Evolutionary conservation across 1,140 invertebrate genomes (phyloP), one percentile per base, ranked within the genome.

Genomic region (Euura saliciscinereae): DNA sequence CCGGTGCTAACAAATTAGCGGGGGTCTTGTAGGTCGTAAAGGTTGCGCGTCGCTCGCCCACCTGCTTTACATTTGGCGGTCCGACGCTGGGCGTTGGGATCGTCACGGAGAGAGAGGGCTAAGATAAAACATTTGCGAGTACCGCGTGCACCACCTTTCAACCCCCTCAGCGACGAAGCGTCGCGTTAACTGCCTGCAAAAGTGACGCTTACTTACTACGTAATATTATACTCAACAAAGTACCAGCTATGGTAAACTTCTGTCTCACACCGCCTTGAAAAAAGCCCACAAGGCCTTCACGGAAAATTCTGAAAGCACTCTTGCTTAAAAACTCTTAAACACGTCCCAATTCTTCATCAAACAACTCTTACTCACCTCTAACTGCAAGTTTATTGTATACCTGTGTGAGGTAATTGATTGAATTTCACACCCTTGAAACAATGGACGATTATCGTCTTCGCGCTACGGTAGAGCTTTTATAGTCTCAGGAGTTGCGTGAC

Each of bases 11-110:
- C 51, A 59, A 59, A 59, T 59, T 59, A 59, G 51, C 51, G 51
- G 51, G 28, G 51, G 51, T 59, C 51, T 59, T 59, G 51, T 59
- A 59, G 51, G 6, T 59, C 51, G 51, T 59, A 59, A 59, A 59
- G 51, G 51, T 59, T 59, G 13, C 51, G 8, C 51, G 51, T 8
- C 51, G 51, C 13, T 59, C 8, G 51, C 51, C 51, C 51, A 59
- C 51, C 51, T 59, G 51, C 51, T 59, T 59, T 59, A 59, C 51
- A 59, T 59, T 59, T 6, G 51, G 51, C 51, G 51, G 51, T 59
- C 51, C 13, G 51, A 59, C 51, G 13, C 51, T 6, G 51, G 51
- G 51, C 51, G 51, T 59, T n/a, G 51, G 51, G 51, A 2, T 6
- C 13, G 51, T 59, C 51, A 28, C 28, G 28, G 28, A 1, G 51